phyloP scores from a whole-genome alignment of 2,113 vertebrate species.

The Cervus canadensis region DNA sequence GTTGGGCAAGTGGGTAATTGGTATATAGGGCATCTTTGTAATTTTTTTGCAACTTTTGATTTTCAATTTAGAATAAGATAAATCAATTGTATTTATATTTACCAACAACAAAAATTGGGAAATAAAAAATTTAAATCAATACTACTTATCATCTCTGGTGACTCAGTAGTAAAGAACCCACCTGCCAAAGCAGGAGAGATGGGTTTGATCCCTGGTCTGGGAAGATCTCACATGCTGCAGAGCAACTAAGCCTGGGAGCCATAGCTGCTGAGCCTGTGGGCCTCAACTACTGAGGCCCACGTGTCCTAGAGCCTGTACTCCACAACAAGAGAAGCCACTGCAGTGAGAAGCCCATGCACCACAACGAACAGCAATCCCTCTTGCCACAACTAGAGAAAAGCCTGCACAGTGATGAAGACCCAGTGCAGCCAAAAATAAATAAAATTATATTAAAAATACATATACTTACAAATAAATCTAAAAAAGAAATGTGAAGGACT shows the following conservation, averaged over 20 bases:
- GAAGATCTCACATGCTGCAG: background rate
- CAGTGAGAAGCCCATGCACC: background rate
- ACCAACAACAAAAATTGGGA: background rate
- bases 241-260: background rate
- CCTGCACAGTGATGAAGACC: background rate
- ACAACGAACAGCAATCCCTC: background rate
- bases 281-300: background rate
- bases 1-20: background rate
- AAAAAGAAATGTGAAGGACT: background rate
- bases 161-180: background rate
- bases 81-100: background rate
- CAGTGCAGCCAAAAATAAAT: background rate
- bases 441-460: background rate
- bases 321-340: background rate
- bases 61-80: background rate
- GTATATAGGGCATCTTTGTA: background rate
- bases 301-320: background rate
- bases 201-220: background rate
- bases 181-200: background rate
- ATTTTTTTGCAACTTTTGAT: background rate
- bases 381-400: background rate
- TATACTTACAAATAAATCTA: background rate
- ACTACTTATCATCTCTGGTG: background rate
- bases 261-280: background rate
- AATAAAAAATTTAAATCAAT: background rate